Base-by-base conservation (phyloP, 1,140 invertebrate genomes). In the Gonatopus flavifemur region DNA sequence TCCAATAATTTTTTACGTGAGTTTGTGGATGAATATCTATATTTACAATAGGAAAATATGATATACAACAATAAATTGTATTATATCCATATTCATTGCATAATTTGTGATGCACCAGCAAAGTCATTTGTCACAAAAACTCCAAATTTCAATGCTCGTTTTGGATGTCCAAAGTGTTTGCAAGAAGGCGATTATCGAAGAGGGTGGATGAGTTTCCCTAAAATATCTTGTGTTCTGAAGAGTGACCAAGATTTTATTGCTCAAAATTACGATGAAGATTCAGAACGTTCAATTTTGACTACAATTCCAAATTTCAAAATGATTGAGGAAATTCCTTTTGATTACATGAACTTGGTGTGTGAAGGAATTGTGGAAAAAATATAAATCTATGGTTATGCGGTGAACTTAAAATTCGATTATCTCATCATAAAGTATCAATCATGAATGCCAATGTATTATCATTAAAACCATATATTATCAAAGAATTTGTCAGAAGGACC, bases 401-500 rank as follows among this genome's bases (percentile, higher is more conserved):
- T n/a, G 62, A 40, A 63, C 52, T 31, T 28, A 15, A 2, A 10
- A 12, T 49, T 39, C 20, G 38, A 39, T 42, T 28, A 18, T 19
- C 16, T 35, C 38, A 25, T 39, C 21, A 12, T 40, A 41, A 49
- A 47, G 10, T 38, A 21, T 9, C 25, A 19, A 19, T 6, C 12
- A 50, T 50, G 3, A 42, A 38, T n/a, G 4, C 15, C 7, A 35
- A 28, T n/a, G 19, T 50, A 28, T 9, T 42, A 13, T 3, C 3
- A 2, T 32, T 50, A 13, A 36, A 15, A 19, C 7, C 36, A 3
- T 42, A 33, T 25, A 59, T 69, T 22, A 67, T 77, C n/a, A 15
- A 8, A 15, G 71, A 79, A 52, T 80, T 79, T 67, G 31, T 49
- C 9, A 48, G 78, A 40, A 75, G 72, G 51, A 66, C 74, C n/a